These are phyloP conservation scores for Meiosimyza decipiens DNA, from an alignment of 2,888 invertebrate species.

Conservation along the genomic window DNA sequence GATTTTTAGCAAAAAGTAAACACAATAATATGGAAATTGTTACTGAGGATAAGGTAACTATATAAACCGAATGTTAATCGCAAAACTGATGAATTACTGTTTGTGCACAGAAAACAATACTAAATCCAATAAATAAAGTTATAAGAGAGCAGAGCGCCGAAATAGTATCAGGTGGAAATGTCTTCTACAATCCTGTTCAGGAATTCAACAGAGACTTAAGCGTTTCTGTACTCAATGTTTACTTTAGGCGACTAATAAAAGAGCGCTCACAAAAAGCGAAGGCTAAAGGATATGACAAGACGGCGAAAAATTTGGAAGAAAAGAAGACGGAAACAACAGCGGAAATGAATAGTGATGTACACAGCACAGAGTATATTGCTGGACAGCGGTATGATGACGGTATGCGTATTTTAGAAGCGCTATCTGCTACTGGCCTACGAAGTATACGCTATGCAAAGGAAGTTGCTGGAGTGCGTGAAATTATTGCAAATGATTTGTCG, in stretches of 20 bases:
- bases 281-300: conserved; percentile 37
- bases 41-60: conserved; percentile 34
- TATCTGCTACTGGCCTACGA: conserved; percentile 94
- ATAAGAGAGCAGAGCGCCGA: conserved; percentile 80
- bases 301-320: conserved; percentile 10
- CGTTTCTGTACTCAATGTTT: conserved; percentile 78
- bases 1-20: neutral
- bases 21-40: conserved; percentile 38
- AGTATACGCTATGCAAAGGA: conserved; percentile 98
- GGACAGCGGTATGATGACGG: conserved; percentile 60
- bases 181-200: conserved; percentile 98
- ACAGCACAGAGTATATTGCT: conserved; percentile 43
- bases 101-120: conserved; percentile 21
- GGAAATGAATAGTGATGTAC: neutral
- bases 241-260: conserved; percentile 69
- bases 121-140: conserved; percentile 50
- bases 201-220: conserved; percentile 98
- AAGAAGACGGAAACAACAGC: conserved; percentile 7
- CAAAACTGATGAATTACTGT: neutral
- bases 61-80: neutral
- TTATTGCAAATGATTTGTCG: conserved; percentile 94
- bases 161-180: conserved; percentile 79
- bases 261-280: conserved; percentile 55
- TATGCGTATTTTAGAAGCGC: conserved; percentile 83
- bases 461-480: conserved; percentile 80